Percentiles rank a stretch among this genome's conserved stretches.
Evolutionary conservation across 2,113 vertebrate genomes (phyloP).

Genomic region (Forbesichthys agassizii): DNA sequence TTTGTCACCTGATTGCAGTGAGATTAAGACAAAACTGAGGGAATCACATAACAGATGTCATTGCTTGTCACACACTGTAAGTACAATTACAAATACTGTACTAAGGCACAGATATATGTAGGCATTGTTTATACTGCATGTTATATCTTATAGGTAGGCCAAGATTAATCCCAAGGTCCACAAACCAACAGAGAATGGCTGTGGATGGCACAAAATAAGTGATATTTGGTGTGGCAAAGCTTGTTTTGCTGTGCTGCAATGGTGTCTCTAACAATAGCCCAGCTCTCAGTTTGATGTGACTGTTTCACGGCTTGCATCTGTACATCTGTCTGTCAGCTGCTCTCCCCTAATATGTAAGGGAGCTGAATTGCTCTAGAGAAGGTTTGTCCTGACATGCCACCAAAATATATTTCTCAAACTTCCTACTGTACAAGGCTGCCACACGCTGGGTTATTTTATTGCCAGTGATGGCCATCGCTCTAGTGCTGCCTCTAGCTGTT

Average conservation of each 20-base stretch:
- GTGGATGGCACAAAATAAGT: constrained; percentile 40
- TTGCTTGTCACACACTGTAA: constrained; percentile 7
- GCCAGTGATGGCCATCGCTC: constrained; percentile 8
- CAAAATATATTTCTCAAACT: constrained; percentile 4
- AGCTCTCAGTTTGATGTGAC: constrained; percentile 6
- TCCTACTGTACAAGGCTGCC: neutral
- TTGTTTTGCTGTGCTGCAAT: constrained; percentile 20
- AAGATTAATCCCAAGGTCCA: neutral
- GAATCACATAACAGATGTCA: constrained; percentile 18
- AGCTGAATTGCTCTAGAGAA: constrained; percentile 5
- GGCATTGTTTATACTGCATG: too few relatives aligned
- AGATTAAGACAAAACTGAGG: neutral
- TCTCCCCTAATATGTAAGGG: constrained; percentile 6
- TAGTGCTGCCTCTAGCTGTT: constrained; percentile 19
- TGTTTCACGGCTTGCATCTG: constrained; percentile 34
- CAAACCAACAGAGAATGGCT: constrained; percentile 5
- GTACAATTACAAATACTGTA: too few relatives aligned
- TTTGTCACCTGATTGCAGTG: constrained; percentile 1
- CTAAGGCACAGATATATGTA: too few relatives aligned
- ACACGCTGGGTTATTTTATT: constrained; percentile 8
- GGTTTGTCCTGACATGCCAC: constrained; percentile 19
- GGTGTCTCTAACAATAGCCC: constrained; percentile 12
- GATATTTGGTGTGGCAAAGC: constrained; percentile 19
- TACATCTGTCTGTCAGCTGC: constrained; percentile 13
- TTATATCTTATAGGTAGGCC: too few relatives aligned